Evolutionary conservation across 1,140 invertebrate species (phyloP).

Genomic region (Belonocnema kinseyi): DNA sequence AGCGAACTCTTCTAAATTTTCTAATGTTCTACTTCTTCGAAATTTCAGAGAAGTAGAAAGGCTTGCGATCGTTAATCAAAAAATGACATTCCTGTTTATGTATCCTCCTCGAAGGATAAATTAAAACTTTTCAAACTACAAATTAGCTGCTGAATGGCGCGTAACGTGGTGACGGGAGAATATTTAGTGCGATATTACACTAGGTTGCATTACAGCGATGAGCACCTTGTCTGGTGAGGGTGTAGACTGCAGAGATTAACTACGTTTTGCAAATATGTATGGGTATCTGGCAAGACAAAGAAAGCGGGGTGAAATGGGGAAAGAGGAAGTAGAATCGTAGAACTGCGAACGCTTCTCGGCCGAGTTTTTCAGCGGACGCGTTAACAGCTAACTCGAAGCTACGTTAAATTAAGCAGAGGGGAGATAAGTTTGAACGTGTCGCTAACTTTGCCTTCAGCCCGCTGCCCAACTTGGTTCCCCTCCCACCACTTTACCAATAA

Average conservation of each 20-base stretch:
- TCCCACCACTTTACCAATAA: conserved; percentile 46
- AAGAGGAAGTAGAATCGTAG: conserved; percentile 45
- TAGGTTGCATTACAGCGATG: conserved; percentile 38
- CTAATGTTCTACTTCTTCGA: no score
- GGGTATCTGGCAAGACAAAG: conserved; percentile 46
- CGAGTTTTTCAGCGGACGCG: conserved; percentile 58
- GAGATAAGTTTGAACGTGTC: conserved; percentile 70
- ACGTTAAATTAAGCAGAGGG: conserved; percentile 72
- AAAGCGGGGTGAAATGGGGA: conserved; percentile 32
- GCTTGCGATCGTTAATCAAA: neutral
- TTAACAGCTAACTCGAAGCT: conserved; percentile 70
- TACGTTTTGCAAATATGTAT: neutral
- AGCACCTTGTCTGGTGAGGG: conserved; percentile 32
- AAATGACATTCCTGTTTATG: neutral
- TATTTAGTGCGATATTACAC: conserved; percentile 49
- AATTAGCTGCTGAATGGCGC: conserved; percentile 54
- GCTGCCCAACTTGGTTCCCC: conserved; percentile 41
- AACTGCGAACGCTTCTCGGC: conserved; percentile 57
- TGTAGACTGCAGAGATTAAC: neutral
- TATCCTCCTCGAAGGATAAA: neutral
- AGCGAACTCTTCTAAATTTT: no score
- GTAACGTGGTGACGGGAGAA: conserved; percentile 44
- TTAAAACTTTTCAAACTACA: conserved; percentile 48
- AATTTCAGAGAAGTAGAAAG: no score
- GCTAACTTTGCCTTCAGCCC: conserved; percentile 63